Percentiles rank a stretch among this genome's conserved stretches.
These are phyloP conservation scores for Bradynema listronoti DNA, from an alignment of 1,140 invertebrate genomes.

Conservation along the genomic window DNA sequence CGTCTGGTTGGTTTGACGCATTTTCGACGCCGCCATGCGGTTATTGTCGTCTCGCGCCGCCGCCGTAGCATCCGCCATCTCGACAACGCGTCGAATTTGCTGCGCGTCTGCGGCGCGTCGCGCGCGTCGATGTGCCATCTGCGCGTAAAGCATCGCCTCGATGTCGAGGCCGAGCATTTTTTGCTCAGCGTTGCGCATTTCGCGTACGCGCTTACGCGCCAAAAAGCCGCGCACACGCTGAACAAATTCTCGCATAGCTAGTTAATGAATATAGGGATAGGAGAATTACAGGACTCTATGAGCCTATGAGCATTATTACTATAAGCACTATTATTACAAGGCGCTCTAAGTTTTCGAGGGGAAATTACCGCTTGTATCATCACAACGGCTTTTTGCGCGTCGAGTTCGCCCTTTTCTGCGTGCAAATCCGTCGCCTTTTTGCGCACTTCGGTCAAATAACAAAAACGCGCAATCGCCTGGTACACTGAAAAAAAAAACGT, in stretches of 20 bases:
- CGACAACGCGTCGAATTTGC: background rate
- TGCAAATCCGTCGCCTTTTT: slow-evolving; percentile 15
- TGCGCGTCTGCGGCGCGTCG: no score
- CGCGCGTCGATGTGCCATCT: background rate
- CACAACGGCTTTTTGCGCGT: slow-evolving; percentile 7
- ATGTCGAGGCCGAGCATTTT: background rate
- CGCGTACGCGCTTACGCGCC: background rate
- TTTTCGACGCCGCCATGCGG: background rate
- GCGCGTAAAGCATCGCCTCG: background rate
- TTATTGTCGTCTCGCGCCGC: background rate
- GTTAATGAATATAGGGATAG: background rate
- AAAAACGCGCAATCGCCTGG: slow-evolving; percentile 15
- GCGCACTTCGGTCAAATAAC: slow-evolving; percentile 17
- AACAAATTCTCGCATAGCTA: background rate
- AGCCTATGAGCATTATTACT: background rate
- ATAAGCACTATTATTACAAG: background rate
- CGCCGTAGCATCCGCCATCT: background rate
- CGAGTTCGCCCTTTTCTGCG: slow-evolving; percentile 1
- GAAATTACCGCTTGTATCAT: slow-evolving; percentile 5
- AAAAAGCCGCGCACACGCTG: background rate
- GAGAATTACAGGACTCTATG: background rate
- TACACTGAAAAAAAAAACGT: slow-evolving; percentile 10
- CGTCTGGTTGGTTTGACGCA: background rate
- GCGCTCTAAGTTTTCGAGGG: background rate
- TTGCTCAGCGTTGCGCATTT: background rate